A percentile compares a stretch with the other conserved stretches of the same genome.
Conservation (phyloP, 2,888 invertebrate species). For the Boloria selene region DNA sequence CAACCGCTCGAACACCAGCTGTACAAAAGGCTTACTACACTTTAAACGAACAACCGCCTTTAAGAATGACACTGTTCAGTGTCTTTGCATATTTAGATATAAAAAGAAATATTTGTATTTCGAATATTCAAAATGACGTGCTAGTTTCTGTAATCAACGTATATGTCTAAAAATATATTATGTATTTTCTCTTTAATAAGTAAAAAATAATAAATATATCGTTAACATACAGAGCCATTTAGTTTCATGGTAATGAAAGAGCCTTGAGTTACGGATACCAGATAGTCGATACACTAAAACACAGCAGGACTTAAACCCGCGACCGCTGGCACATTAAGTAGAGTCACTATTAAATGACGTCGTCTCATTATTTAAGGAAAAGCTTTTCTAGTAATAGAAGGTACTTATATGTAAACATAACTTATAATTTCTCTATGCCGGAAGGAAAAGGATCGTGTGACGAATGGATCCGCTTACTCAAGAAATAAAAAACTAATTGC, state of each 20-base stretch:
- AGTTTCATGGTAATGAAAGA: no score
- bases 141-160: no score
- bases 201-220: no score
- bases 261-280: no score
- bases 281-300: no score
- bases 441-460: slow-evolving; percentile 25
- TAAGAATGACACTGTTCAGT: neutral
- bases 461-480: slow-evolving; percentile 24
- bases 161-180: no score
- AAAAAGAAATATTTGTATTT: neutral
- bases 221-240: no score
- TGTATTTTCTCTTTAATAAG: no score
- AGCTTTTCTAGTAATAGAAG: neutral
- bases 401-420: neutral
- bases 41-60: slow-evolving; percentile 13
- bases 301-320: no score
- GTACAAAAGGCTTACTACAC: slow-evolving; percentile 22
- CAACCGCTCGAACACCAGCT: slow-evolving; percentile 1
- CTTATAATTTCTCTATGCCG: slow-evolving; percentile 18
- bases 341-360: no score
- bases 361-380: neutral
- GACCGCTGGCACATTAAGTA: no score
- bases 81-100: slow-evolving; percentile 4
- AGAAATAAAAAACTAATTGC: slow-evolving; percentile 25
- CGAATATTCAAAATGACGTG: neutral